Evolutionary conservation across 2,797 vertebrate genomes (phyloP), one percentile per base, ranked within the genome.

Genomic region (Catostomus latipinnis): DNA sequence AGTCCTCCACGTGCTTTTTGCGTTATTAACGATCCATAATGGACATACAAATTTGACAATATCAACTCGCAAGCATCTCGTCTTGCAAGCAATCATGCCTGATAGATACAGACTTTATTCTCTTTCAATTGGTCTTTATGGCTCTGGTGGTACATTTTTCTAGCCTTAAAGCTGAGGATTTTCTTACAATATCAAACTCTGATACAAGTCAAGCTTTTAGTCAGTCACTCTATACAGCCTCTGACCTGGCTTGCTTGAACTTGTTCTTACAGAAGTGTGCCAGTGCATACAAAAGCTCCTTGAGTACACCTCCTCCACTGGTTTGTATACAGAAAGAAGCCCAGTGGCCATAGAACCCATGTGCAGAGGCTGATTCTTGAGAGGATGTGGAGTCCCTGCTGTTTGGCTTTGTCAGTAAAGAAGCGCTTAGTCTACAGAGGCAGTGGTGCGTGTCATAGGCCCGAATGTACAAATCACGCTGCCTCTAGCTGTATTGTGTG

Each of bases 361-460:
- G 74, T 76, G 67, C 48, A 22, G 58, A 16, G 73, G 58, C 12
- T 53, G 7, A 58, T 53, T 70, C 74, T 71, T 71, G 11, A 63
- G 69, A 63, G 62, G 61, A 65, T 66, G 70, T 52, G 52, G 67
- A 79, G 73, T 68, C 76, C 82, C 76, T 12, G 80, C 76, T 58
- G 74, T 72, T 84, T 74, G 56, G 46, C 82, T 84, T 83, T 85
- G 81, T 84, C 63, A 63, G 68, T 71, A 73, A 63, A 83, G 76
- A 71, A 83, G 71, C 68, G n/a, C 61, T n/a, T 1, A 45, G 73
- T 84, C 71, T 68, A 70, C 71, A 76, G 76, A 86, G 52, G 57
- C 82, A 80, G 48, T 58, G 81, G 79, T 74, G 83, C 83, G 50
- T 86, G 80, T 85, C 77, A 82, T 78, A 76, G 83, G 68, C 82